These are phyloP conservation scores for Palaemon carinicauda DNA, from an alignment of 1,140 invertebrate species.

Conservation along the genomic window DNA sequence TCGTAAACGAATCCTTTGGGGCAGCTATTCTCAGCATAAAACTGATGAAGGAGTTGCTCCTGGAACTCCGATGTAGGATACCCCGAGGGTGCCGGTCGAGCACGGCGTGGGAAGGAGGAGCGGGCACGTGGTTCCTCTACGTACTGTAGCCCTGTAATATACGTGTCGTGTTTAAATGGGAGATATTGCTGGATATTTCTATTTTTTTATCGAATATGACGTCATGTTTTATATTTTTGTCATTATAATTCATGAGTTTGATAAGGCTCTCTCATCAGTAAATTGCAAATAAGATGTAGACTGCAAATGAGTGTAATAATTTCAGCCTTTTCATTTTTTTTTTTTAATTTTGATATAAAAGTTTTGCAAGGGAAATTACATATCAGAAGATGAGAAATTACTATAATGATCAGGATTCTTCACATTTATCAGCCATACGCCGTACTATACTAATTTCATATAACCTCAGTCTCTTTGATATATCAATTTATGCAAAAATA, in stretches of 20 bases:
- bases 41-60: constrained; percentile 30
- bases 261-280: too few species aligned
- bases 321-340: too few species aligned
- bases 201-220: not conserved
- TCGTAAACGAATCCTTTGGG: constrained; percentile 30
- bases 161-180: not conserved
- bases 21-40: constrained; percentile 33
- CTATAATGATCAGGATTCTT: too few species aligned
- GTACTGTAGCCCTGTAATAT: constrained; percentile 44
- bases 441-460: too few species aligned
- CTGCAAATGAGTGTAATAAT: too few species aligned
- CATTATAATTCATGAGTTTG: not conserved
- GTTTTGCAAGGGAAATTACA: too few species aligned
- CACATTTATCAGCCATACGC: too few species aligned
- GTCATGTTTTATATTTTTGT: not conserved
- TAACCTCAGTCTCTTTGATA: too few species aligned
- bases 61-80: constrained; percentile 45
- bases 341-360: too few species aligned
- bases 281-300: too few species aligned
- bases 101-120: not conserved
- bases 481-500: too few species aligned
- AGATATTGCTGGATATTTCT: not conserved
- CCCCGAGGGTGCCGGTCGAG: constrained; percentile 19
- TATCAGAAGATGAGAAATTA: too few species aligned
- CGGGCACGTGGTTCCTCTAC: constrained; percentile 28